Percentiles rank a stretch among this genome's conserved stretches.
These are phyloP conservation scores for Paracanthobrama guichenoti DNA, from an alignment of 2,113 vertebrate genomes.

Conservation along the genomic window DNA sequence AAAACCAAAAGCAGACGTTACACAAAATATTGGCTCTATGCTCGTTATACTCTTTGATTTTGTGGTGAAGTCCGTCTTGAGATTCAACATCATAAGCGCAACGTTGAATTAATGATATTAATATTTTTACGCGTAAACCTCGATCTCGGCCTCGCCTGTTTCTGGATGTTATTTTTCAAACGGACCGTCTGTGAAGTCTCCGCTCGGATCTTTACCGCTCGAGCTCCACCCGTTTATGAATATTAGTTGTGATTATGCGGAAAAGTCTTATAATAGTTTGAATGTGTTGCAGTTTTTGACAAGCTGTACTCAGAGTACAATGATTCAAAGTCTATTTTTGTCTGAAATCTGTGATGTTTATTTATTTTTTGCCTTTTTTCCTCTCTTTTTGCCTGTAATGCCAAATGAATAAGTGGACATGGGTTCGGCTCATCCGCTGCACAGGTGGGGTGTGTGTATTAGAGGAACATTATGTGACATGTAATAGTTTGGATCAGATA, in stretches of 20 bases:
- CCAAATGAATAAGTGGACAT: neutral
- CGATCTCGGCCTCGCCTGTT: neutral
- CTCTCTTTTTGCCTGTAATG: neutral
- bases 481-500: constrained; percentile 2
- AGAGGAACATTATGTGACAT: neutral
- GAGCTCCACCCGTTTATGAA: neutral
- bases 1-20: too few species aligned
- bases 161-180: too few species aligned
- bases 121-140: neutral
- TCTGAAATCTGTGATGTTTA: constrained; percentile 8
- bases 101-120: constrained; percentile 14
- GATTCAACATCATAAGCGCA: constrained; percentile 5
- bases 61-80: neutral
- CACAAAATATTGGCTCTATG: neutral
- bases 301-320: constrained; percentile 38
- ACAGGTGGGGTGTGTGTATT: too few species aligned
- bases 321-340: constrained; percentile 33
- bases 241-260: neutral
- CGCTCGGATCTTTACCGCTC: too few species aligned
- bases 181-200: neutral
- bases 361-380: too few species aligned
- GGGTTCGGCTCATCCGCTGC: too few species aligned
- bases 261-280: neutral
- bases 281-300: constrained; percentile 35
- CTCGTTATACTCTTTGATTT: neutral